A percentile compares a stretch with the other conserved stretches of the same genome.
Conservation (phyloP, 1,140 invertebrate genomes). For the Zaprionus tsacasi region DNA sequence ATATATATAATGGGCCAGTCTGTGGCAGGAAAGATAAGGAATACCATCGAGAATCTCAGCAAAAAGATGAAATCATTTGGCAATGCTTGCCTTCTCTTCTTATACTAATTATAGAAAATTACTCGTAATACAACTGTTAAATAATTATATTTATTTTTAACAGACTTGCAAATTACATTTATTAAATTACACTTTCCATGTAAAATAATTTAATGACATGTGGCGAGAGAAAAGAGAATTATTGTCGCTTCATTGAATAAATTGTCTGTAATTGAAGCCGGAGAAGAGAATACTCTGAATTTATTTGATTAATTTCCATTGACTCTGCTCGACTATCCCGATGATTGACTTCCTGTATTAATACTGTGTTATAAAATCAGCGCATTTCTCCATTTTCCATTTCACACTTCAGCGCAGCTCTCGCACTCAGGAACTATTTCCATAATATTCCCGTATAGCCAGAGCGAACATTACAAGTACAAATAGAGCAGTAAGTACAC, state of each 20-base stretch:
- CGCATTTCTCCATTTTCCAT: constrained; percentile 55
- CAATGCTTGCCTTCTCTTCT: constrained; percentile 34
- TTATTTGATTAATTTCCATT: constrained; percentile 14
- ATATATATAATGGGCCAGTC: background rate
- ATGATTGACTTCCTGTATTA: constrained; percentile 17
- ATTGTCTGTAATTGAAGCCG: background rate
- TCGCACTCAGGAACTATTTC: background rate
- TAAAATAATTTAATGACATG: background rate
- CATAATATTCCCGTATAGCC: constrained; percentile 9
- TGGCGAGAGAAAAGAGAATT: background rate
- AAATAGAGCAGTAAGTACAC: constrained; percentile 28
- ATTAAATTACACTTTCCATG: background rate
- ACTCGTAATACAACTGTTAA: too few relatives aligned
- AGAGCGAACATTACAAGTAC: constrained; percentile 41
- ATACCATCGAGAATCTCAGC: constrained; percentile 46
- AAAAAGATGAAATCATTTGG: constrained; percentile 56
- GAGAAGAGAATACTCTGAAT: constrained; percentile 1
- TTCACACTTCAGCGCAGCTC: constrained; percentile 59
- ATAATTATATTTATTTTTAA: constrained; percentile 35
- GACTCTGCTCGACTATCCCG: constrained; percentile 4
- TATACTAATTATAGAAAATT: too few relatives aligned
- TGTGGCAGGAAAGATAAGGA: constrained; percentile 16
- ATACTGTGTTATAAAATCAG: constrained; percentile 5
- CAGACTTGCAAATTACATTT: background rate
- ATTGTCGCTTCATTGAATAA: background rate